Evolutionary conservation across 92 coral and sea anemone genomes (phyloP).

Genomic region (Epizoanthus fatuus): DNA sequence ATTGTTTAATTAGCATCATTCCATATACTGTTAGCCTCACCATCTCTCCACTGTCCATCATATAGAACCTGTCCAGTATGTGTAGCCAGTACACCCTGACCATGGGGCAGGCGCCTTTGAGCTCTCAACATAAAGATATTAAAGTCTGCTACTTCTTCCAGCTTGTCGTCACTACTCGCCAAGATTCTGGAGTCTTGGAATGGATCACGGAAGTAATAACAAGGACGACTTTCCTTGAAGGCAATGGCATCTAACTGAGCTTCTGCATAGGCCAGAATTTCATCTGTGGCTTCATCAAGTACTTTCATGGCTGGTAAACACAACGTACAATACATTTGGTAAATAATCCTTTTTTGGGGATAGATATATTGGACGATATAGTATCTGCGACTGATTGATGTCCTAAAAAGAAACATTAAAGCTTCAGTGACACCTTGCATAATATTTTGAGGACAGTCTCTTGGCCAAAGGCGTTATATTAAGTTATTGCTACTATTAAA

Average conservation of each 20-base stretch:
- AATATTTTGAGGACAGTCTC: too few species aligned
- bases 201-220: constrained; percentile 9
- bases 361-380: too few species aligned
- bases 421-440: too few species aligned
- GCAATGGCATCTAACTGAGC: background rate
- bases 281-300: background rate
- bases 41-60: constrained; percentile 75
- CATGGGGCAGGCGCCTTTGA: constrained; percentile 60
- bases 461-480: too few species aligned
- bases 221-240: constrained; percentile 5
- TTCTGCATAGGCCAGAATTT: constrained; percentile 10
- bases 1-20: too few species aligned
- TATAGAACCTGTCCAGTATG: constrained; percentile 56
- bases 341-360: background rate
- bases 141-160: background rate
- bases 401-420: too few species aligned
- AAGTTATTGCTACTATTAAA: too few species aligned
- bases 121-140: background rate
- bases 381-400: too few species aligned
- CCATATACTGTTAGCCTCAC: constrained; percentile 26
- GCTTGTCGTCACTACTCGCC: constrained; percentile 13
- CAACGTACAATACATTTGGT: background rate
- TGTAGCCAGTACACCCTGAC: constrained; percentile 61
- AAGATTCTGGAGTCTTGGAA: background rate
- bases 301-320: background rate